A percentile compares a stretch with the other conserved stretches of the same genome.
These are phyloP conservation scores for Rhinolophus ferrumequinum DNA, from an alignment of 2,113 vertebrate genomes.

Conservation along the genomic window DNA sequence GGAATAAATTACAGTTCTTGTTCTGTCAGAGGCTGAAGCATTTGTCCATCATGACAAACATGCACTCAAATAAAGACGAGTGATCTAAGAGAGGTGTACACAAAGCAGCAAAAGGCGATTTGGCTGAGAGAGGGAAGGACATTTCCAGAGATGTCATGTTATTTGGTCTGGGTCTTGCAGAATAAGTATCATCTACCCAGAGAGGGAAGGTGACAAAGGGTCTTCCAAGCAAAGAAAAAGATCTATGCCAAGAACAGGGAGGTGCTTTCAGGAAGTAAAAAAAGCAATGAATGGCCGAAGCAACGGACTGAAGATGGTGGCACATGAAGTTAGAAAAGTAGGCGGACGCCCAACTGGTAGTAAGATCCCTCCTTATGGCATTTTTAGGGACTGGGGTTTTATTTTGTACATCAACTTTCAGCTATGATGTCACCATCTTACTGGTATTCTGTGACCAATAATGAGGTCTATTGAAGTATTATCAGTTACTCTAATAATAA, in stretches of 20 bases:
- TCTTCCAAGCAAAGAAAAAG: neutral
- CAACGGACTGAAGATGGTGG: neutral
- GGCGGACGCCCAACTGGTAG: neutral
- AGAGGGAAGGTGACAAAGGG: neutral
- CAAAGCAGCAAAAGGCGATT: neutral
- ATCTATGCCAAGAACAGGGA: neutral
- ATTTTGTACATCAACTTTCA: neutral
- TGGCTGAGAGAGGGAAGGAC: neutral
- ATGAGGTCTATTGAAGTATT: neutral
- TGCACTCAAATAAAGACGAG: neutral
- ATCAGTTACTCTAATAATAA: neutral
- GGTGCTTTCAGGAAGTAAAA: neutral
- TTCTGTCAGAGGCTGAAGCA: neutral
- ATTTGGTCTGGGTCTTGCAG: neutral
- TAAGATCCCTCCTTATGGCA: neutral
- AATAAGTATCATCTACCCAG: neutral
- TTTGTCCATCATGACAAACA: neutral
- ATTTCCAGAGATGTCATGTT: neutral
- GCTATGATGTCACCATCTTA: neutral
- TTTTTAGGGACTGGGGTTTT: neutral
- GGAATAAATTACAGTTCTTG: constrained; percentile 15
- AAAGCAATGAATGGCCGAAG: neutral
- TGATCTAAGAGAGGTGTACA: neutral
- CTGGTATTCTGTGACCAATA: neutral
- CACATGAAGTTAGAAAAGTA: neutral